A percentile compares a stretch with the other conserved stretches of the same genome.
Conservation (phyloP, 2,113 vertebrate species). For the Rousettus leschenaultii region DNA sequence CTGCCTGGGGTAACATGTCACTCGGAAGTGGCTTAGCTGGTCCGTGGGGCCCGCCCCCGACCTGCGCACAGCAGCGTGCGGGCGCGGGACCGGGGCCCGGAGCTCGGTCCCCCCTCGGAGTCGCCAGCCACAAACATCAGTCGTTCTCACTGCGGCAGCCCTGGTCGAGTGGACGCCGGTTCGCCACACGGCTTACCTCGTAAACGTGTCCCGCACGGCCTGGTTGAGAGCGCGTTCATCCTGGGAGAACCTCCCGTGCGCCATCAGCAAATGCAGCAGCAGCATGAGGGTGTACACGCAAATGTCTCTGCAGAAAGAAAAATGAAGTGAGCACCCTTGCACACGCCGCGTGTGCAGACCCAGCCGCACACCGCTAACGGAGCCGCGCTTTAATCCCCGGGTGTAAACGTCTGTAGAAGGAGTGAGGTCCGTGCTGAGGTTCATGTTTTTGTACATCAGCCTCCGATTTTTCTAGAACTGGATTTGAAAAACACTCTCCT, state of each 20-base stretch:
- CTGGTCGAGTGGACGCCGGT: too few relatives aligned
- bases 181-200: slow-evolving; percentile 74
- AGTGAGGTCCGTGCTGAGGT: background rate
- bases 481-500: background rate
- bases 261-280: slow-evolving; percentile 77
- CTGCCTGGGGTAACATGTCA: background rate
- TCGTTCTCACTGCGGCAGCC: too few relatives aligned
- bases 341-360: fast-evolving
- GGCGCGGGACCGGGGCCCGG: fast-evolving
- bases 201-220: slow-evolving; percentile 78
- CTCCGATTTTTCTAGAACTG: background rate
- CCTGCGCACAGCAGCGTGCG: too few relatives aligned
- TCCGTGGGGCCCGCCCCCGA: too few relatives aligned
- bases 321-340: background rate
- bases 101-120: fast-evolving
- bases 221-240: slow-evolving; percentile 78
- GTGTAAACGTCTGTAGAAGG: too few relatives aligned
- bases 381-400: background rate
- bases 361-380: background rate
- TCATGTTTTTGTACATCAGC: background rate
- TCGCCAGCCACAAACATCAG: too few relatives aligned
- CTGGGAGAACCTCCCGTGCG: slow-evolving; percentile 58
- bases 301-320: slow-evolving; percentile 76
- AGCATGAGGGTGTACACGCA: slow-evolving; percentile 69
- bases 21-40: fast-evolving